A percentile compares a stretch with the other conserved stretches of the same genome.
phyloP scores from a whole-genome alignment of 2,113 vertebrate genomes.

The Heterotis niloticus region DNA sequence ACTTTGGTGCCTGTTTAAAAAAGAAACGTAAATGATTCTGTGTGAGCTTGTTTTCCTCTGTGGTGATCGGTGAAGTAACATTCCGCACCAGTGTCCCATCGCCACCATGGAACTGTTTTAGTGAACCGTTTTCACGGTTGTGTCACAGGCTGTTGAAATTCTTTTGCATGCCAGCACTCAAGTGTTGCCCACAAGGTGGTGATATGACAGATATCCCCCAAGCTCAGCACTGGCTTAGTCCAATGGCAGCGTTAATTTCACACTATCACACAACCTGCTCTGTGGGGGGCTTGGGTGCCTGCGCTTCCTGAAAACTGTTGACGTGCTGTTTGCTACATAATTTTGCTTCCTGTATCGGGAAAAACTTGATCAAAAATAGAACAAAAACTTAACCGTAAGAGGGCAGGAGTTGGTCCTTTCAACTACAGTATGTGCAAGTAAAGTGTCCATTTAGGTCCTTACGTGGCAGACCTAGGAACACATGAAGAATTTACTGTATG shows the following conservation, averaged over 20 bases:
- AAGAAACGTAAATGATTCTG: not conserved
- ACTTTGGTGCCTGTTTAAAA: not conserved
- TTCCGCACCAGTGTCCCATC: not conserved
- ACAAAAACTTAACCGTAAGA: not conserved
- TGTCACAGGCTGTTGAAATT: conserved; percentile 2
- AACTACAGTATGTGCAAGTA: not conserved
- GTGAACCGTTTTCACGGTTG: conserved; percentile 13
- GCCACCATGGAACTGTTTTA: not conserved
- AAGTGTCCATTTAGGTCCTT: not conserved
- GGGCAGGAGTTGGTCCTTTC: not conserved
- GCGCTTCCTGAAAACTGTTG: not conserved
- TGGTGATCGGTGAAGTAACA: not conserved
- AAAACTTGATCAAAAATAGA: not conserved
- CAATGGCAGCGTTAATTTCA: too few species aligned
- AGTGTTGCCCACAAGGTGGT: not conserved
- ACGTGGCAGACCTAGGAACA: too few species aligned
- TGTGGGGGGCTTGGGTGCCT: not conserved
- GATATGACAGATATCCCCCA: not conserved
- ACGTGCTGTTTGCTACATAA: not conserved
- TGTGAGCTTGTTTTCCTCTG: not conserved
- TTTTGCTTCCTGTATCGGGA: not conserved
- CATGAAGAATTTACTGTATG: too few species aligned
- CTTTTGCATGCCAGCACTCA: not conserved
- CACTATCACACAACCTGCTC: too few species aligned
- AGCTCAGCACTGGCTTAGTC: not conserved